Percentiles rank a stretch among this genome's conserved stretches.
phyloP scores from a whole-genome alignment of 2,797 vertebrate species.

The Sorex maritimensis region DNA sequence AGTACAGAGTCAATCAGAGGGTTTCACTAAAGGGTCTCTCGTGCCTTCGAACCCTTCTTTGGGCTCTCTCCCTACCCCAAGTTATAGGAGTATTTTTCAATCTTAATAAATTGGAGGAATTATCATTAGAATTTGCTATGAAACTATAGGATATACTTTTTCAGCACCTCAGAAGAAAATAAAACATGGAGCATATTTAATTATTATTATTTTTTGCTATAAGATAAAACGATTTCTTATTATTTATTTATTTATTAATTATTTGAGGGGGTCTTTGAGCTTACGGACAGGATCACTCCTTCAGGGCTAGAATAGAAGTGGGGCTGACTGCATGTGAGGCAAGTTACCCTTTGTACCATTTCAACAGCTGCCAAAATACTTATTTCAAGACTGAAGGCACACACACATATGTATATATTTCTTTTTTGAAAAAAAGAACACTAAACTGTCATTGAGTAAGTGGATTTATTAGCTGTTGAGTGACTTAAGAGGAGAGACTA shows the following conservation, averaged over 20 bases:
- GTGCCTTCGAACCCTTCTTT: no score
- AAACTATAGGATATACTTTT: not conserved
- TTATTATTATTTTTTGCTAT: constrained; percentile 7
- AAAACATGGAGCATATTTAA: not conserved
- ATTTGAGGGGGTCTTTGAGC: no score
- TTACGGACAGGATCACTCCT: no score
- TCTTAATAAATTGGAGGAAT: not conserved
- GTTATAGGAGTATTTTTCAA: not conserved
- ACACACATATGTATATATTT: not conserved
- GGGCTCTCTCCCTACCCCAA: no score
- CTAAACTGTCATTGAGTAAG: not conserved
- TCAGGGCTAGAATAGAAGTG: no score
- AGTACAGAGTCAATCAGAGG: no score
- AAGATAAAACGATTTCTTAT: constrained; percentile 17
- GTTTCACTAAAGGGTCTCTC: no score
- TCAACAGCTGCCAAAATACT: no score
- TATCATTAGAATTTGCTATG: not conserved
- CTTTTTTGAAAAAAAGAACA: not conserved
- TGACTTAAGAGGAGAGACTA: constrained; percentile 59
- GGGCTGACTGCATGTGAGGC: no score
- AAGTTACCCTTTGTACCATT: no score
- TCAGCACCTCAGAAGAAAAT: not conserved
- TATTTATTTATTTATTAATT: no score
- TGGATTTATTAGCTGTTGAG: constrained; percentile 1
- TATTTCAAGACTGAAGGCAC: constrained; percentile 19